Evolutionary conservation across 2,888 invertebrate genomes (phyloP), one percentile per base, ranked within the genome.

Genomic region (Dasypogon diadema): DNA sequence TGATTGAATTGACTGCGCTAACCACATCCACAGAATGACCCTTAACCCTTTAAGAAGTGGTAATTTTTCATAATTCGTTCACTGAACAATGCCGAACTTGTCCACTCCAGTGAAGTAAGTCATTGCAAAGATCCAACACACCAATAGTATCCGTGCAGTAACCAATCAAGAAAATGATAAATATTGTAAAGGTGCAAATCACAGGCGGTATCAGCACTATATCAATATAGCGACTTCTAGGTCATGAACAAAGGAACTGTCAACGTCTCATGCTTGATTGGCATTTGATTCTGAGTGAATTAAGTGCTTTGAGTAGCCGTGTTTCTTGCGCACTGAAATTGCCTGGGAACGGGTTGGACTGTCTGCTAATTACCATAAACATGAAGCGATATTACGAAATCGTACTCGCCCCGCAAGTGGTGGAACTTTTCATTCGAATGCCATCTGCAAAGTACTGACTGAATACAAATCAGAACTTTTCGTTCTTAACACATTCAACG

Each of bases 241-340:
- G 70, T 70, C 70, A 70, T 70, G 70, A 70, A 70, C 70, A 70
- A 70, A 70, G 54, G 70, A 70, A 70, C 70, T 70, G 70, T 70
- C 70, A 70, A 54, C 54, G 54, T 51, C 34, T 54, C 21, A 51
- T n/a, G 54, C 34, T 70, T 70, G 70, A 70, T 70, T 70, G 70
- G 70, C 70, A 18, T 51, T 70, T 54, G 70, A 70, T 70, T 54
- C 54, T 54, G 54, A 70, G 34, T 70, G 70, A 70, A 70, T 70
- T 70, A 70, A 70, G 54, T 54, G 70, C 54, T 18, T 63, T 63
- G 37, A 34, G 60, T 37, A 37, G 37, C 21, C 51, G 51, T 42
- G 42, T 42, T 42, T 42, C 42, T 42, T 42, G 2, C 42, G n/a
- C 42, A 42, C 12, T 54, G 37, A 54, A 70, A 54, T 70, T 51